A percentile compares a stretch with the other conserved stretches of the same genome.
Conservation (phyloP, 2,797 vertebrate genomes). For the Arremon brunneinucha region DNA sequence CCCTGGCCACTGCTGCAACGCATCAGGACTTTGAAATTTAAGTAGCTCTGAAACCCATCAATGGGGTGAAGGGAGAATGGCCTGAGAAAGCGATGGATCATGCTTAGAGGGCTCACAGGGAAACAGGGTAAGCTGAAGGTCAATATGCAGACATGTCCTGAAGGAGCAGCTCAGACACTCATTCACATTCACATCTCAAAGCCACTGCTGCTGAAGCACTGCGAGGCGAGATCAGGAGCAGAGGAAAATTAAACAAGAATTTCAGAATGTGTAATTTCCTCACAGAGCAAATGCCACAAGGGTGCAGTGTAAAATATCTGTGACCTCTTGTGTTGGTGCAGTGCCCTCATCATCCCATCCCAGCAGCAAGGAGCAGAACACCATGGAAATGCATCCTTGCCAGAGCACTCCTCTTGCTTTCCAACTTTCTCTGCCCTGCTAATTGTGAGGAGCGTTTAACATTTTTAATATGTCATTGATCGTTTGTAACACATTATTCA, state of each 20-base stretch:
- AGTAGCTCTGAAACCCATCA: conserved; percentile 79
- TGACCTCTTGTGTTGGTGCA: neutral
- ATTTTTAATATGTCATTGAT: neutral
- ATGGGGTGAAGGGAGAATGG: conserved; percentile 81
- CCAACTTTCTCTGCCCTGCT: neutral
- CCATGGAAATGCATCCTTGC: neutral
- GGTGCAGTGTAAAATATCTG: neutral
- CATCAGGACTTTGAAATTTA: conserved; percentile 77
- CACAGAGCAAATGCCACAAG: neutral
- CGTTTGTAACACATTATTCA: neutral
- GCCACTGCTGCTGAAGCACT: conserved; percentile 56
- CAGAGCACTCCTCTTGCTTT: neutral
- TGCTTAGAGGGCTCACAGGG: conserved; percentile 76
- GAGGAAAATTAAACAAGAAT: conserved; percentile 60
- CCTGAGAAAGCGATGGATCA: conserved; percentile 79
- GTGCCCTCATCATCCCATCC: neutral
- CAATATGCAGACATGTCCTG: conserved; percentile 69
- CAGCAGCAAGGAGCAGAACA: neutral
- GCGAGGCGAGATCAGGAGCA: conserved; percentile 14
- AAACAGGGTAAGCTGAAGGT: conserved; percentile 78
- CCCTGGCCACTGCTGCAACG: conserved; percentile 71
- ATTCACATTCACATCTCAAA: conserved; percentile 75
- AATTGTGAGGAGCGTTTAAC: neutral
- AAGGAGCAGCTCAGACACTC: conserved; percentile 65
- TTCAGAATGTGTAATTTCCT: conserved; percentile 49